Conservation (phyloP, 2,797 vertebrate species). For the Prunella strophiata region DNA sequence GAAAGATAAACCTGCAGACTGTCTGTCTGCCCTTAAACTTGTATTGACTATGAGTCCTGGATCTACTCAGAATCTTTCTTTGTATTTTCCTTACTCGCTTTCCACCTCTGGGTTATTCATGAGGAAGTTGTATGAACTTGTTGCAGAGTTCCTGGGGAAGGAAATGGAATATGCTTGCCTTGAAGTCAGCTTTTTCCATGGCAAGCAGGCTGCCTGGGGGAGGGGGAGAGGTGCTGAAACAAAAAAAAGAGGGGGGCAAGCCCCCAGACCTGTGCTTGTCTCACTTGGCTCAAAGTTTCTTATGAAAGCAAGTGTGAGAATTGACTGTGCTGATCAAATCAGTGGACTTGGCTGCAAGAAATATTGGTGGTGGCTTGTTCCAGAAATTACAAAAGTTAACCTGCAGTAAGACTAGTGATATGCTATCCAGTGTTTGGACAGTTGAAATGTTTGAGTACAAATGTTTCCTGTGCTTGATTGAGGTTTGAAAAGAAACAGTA, state of each 20-base stretch:
- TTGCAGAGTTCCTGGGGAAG: conserved; percentile 20
- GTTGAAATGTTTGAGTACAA: not conserved
- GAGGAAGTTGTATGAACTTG: not conserved
- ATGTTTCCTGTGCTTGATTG: not conserved
- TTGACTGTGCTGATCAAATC: not conserved
- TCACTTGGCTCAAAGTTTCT: not conserved
- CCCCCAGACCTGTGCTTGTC: not conserved
- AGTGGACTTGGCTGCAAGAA: not conserved
- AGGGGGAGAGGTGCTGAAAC: not conserved
- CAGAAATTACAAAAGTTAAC: not conserved
- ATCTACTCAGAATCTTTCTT: not conserved
- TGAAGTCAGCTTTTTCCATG: conserved; percentile 43
- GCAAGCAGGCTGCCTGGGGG: not conserved
- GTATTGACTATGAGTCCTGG: not conserved
- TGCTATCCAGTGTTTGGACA: not conserved
- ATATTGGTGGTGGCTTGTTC: not conserved
- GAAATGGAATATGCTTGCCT: conserved; percentile 44
- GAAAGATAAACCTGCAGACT: not conserved
- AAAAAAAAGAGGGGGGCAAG: rapidly evolving
- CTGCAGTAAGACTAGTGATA: not conserved
- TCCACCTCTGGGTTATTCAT: not conserved
- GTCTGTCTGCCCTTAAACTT: not conserved
- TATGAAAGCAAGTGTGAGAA: not conserved
- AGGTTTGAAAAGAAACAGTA: conserved; percentile 14
- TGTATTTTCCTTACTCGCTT: not conserved